Base-by-base conservation (phyloP, 2,797 vertebrate species). In the Lagodon rhomboides region DNA sequence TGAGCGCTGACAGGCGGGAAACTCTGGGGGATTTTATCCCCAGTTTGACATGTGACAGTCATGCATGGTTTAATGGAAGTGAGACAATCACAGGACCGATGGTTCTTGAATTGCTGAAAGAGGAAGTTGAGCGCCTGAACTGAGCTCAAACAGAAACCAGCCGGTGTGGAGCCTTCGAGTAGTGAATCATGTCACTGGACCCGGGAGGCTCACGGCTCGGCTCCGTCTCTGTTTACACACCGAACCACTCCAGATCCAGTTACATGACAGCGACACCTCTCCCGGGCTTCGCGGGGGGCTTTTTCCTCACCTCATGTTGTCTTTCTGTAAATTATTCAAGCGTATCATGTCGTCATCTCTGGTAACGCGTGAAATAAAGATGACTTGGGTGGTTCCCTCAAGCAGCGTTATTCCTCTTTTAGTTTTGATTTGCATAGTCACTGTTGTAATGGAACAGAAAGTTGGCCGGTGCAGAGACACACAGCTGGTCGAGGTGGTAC, bases 61-160 rank as follows among this genome's bases (percentile, higher is more conserved):
- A 77, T 47, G 53, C 55, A 49, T 49, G 10, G 16, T 65, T 76
- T 64, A 73, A 55, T 79, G 82, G 88, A 90, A 90, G 82, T 76
- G 77, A 87, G 61, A 56, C 34, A 64, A 18, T 58, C 50, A 47
- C 79, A 47, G 69, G 49, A 65, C 68, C 12, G 13, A 34, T 38
- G 3, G 15, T 56, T 75, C 41, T 67, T 41, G 23, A 56, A 16
- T 2, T 3, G 30, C 0, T 2, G 17, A 86, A 89, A 86, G 65
- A 80, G 86, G 90, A 92, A 87, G 76, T 65, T 2, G 22, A 25
- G 20, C 12, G 49, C 5, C 25, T 50, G 25, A 56, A 77, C 49
- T 64, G 7, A 43, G 34, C n/a, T 15, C 17, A 17, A 15, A 56
- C 18, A 22, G 65, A 82, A 66, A 82, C 12, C 3, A 20, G n/a